Percentiles rank a stretch among this genome's conserved stretches.
Conservation (phyloP, 2,113 vertebrate species). For the Nibea coibor region DNA sequence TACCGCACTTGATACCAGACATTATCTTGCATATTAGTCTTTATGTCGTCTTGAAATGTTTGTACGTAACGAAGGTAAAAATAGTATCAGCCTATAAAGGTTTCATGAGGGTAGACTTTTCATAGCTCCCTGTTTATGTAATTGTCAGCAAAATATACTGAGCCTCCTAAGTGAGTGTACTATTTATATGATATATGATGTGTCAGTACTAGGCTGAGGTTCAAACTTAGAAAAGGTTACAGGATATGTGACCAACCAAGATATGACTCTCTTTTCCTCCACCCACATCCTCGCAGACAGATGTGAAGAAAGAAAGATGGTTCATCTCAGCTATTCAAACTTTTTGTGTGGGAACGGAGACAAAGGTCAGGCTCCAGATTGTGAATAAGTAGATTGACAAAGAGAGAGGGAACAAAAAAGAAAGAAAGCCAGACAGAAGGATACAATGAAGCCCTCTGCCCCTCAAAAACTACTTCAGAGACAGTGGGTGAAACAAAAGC, state of each 20-base stretch:
- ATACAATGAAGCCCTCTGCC: slow-evolving; percentile 59
- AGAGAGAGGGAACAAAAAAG: slow-evolving; percentile 7
- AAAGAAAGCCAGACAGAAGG: slow-evolving; percentile 24
- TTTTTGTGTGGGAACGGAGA: slow-evolving; percentile 39
- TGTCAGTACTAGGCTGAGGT: neutral
- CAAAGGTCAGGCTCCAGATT: slow-evolving; percentile 47
- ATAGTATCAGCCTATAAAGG: neutral
- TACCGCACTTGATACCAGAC: slow-evolving; percentile 11
- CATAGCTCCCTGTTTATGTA: neutral
- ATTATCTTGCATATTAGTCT: neutral
- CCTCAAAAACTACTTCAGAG: slow-evolving; percentile 52
- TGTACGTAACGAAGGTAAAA: neutral
- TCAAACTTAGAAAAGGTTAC: neutral
- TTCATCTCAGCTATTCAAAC: slow-evolving; percentile 7
- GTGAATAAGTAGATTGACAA: slow-evolving; percentile 60
- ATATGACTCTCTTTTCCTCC: slow-evolving; percentile 4
- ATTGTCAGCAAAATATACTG: slow-evolving; percentile 6
- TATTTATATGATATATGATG: neutral
- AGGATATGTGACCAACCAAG: neutral
- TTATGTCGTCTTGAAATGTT: neutral
- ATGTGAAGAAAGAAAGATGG: neutral
- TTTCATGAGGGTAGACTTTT: neutral
- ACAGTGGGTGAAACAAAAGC: slow-evolving; percentile 71
- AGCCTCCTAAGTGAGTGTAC: neutral
- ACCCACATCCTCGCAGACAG: neutral